Evolutionary conservation across 2,797 vertebrate species (phyloP).

Genomic region (Triplophysa bombifrons): DNA sequence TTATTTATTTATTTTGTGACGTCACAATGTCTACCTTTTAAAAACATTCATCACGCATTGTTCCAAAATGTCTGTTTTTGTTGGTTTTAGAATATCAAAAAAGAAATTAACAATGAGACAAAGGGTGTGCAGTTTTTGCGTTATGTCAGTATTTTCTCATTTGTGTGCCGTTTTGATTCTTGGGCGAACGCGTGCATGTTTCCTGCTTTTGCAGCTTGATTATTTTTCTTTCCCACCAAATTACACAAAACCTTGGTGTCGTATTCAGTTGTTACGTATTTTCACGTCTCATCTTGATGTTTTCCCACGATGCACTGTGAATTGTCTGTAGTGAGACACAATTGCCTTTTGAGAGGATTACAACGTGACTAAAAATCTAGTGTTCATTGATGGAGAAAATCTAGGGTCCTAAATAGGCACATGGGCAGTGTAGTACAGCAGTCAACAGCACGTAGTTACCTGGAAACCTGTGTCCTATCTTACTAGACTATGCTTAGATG

Average conservation of each 20-base stretch:
- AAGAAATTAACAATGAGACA: constrained; percentile 63
- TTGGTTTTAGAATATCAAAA: constrained; percentile 74
- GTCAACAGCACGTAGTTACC: neutral
- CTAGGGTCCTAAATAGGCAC: neutral
- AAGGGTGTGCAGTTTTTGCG: constrained; percentile 56
- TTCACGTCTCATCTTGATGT: constrained; percentile 6
- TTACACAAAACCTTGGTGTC: constrained; percentile 63
- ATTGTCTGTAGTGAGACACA: constrained; percentile 20
- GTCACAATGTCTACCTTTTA: constrained; percentile 66
- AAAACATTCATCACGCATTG: constrained; percentile 68
- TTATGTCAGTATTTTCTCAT: constrained; percentile 49
- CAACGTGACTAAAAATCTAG: constrained; percentile 17
- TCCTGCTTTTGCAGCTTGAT: constrained; percentile 60
- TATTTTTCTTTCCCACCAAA: constrained; percentile 63
- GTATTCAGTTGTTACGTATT: constrained; percentile 28
- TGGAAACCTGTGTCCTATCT: neutral
- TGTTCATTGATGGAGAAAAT: neutral
- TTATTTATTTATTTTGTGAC: constrained; percentile 31
- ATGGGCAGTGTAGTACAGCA: neutral
- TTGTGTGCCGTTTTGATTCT: constrained; percentile 43
- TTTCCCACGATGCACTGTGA: constrained; percentile 31
- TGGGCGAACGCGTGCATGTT: constrained; percentile 50
- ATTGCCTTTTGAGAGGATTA: constrained; percentile 11
- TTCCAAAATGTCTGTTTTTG: constrained; percentile 76
- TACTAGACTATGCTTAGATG: neutral